A percentile compares a stretch with the other conserved stretches of the same genome.
Evolutionary conservation across 2,888 invertebrate species (phyloP).

Genomic region (Ellobium chinense): DNA sequence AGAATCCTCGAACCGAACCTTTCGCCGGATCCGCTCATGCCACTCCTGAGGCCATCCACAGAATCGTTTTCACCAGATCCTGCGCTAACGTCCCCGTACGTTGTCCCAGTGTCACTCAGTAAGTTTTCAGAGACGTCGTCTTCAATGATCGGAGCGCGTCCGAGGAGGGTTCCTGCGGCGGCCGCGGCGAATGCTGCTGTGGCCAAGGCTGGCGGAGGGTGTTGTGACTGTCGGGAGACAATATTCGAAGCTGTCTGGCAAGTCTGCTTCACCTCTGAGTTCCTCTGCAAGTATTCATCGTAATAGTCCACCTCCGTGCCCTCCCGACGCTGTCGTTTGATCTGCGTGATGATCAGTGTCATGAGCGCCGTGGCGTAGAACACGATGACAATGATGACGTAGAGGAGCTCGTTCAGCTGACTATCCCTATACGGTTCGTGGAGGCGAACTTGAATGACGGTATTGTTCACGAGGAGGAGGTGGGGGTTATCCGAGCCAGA

Average conservation of each 20-base stretch:
- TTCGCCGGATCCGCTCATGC: conserved; percentile 17
- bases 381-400: conserved; percentile 73
- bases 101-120: neutral
- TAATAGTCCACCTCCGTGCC: conserved; percentile 72
- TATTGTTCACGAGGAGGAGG: conserved; percentile 51
- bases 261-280: conserved; percentile 64
- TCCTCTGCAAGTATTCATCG: conserved; percentile 72
- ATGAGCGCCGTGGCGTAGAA: conserved; percentile 74
- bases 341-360: conserved; percentile 72
- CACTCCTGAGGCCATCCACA: conserved; percentile 8
- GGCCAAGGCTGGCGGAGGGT: conserved; percentile 7
- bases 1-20: conserved; percentile 10
- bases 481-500: conserved; percentile 3
- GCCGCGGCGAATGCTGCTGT: conserved; percentile 23
- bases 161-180: conserved; percentile 31
- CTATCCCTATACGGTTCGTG: conserved; percentile 65
- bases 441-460: conserved; percentile 50
- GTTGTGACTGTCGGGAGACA: conserved; percentile 10
- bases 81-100: neutral
- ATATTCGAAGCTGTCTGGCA: conserved; percentile 56
- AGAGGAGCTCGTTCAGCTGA: conserved; percentile 70
- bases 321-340: conserved; percentile 64
- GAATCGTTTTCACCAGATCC: neutral
- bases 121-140: conserved; percentile 24
- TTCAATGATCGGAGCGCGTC: conserved; percentile 21